Percentiles rank a stretch among this genome's conserved stretches.
phyloP scores from a whole-genome alignment of 1,140 invertebrate species.

The Neodiprion virginianus region DNA sequence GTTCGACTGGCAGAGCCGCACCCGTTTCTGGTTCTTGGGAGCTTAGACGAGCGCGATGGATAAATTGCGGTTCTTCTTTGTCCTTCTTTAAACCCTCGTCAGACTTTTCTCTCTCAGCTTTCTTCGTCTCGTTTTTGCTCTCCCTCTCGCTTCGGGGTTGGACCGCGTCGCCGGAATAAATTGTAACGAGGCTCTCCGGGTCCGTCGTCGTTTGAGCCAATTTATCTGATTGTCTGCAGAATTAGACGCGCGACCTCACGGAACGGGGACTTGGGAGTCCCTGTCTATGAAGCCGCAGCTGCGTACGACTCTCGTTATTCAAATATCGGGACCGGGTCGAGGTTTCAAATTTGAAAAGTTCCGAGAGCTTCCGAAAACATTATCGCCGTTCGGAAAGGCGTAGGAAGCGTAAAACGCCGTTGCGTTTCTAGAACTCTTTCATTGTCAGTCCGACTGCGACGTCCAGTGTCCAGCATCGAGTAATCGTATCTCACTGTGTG shows the following conservation, averaged over 20 bases:
- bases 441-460: too few species aligned
- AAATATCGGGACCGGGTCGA: too few species aligned
- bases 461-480: too few species aligned
- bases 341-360: too few species aligned
- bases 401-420: too few species aligned
- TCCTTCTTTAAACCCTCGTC: constrained; percentile 22
- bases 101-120: constrained; percentile 13
- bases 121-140: not conserved
- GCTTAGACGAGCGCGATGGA: constrained; percentile 46
- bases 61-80: constrained; percentile 41
- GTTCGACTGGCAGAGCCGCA: not conserved
- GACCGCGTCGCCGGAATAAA: not conserved
- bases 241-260: not conserved
- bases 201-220: not conserved
- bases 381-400: too few species aligned
- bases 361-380: too few species aligned
- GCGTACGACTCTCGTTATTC: too few species aligned
- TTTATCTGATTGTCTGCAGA: constrained; percentile 5
- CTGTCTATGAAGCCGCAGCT: too few species aligned
- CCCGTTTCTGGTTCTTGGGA: constrained; percentile 12
- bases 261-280: too few species aligned
- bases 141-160: not conserved
- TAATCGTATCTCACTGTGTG: too few species aligned
- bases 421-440: too few species aligned
- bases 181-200: not conserved